Evolutionary conservation across 2,113 vertebrate species (phyloP), one percentile per base, ranked within the genome.

Genomic region (Lophius piscatorius): DNA sequence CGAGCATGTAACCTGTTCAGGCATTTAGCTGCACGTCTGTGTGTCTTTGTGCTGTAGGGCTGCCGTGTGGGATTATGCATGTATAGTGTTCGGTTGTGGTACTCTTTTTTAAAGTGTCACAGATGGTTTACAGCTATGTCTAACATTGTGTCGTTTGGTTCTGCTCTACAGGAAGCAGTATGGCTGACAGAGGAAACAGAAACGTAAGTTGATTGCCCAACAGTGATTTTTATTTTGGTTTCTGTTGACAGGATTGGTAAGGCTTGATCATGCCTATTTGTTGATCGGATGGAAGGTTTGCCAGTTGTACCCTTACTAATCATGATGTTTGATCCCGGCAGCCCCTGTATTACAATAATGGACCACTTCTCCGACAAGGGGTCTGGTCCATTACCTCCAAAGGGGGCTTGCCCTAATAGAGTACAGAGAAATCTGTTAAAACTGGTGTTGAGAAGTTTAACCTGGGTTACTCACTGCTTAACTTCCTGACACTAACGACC

Each of bases 141-240:
- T 11, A 39, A 50, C 58, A 3, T 51, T 56, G 34, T 54, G 36
- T 51, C 22, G 5, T 63, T 59, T 70, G 1, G 1, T 63, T 79
- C 46, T 83, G 29, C 61, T 74, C 42, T 57, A 49, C 80, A 92
- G 91, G 86, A 81, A 59, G 61, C 54, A 22, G 35, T 7, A 48
- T 63, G 12, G 59, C 29, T 22, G 62, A 76, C 35, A 12, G 7
- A 58, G 71, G 56, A 6, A n/a, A 20, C 10, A 10, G 6, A 12
- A 52, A 69, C 45, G 91, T 91, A 55, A 85, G 81, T 80, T 10
- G 3, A 67, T 31, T 20, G 18, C 52, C 3, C 5, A 13, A 33
- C 26, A 34, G 34, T 50, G 6, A 21, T 16, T 35, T 21, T 24
- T 5, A 12, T n/a, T 35, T 46, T 31, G 3, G 14, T 33, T 21